These are phyloP conservation scores for Xylocopa sonorina DNA, from an alignment of 1,140 invertebrate species.

Conservation along the genomic window DNA sequence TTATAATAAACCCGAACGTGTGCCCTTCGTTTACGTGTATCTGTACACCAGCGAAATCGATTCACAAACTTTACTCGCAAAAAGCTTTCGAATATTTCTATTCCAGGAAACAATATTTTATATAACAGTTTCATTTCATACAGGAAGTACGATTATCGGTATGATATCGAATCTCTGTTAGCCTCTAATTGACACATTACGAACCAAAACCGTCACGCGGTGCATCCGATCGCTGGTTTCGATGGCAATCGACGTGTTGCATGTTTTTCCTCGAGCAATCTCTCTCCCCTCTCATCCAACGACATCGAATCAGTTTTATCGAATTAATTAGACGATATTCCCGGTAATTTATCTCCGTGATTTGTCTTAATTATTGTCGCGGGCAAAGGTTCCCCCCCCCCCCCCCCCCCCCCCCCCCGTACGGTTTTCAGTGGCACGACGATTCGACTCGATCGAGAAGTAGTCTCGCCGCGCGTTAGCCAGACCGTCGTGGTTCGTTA, in stretches of 20 bases:
- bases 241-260: not conserved
- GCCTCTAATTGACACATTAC: constrained; percentile 9
- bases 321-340: not conserved
- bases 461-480: not conserved
- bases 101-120: not conserved
- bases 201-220: not conserved
- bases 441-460: not conserved
- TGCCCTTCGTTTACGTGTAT: too few relatives aligned
- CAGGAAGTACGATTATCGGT: constrained; percentile 4
- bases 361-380: not conserved
- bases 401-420: too few relatives aligned
- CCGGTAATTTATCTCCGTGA: not conserved
- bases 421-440: not conserved
- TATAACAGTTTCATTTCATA: not conserved
- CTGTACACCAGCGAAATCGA: too few relatives aligned
- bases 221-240: not conserved
- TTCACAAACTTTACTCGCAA: not conserved
- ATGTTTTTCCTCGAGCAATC: not conserved
- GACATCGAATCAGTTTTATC: constrained; percentile 11
- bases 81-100: not conserved
- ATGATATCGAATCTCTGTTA: constrained; percentile 11
- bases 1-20: too few relatives aligned
- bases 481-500: not conserved
- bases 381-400: too few relatives aligned
- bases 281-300: too few relatives aligned